Conservation (phyloP, 2,888 invertebrate genomes). For the Gnatocerus cornutus region DNA sequence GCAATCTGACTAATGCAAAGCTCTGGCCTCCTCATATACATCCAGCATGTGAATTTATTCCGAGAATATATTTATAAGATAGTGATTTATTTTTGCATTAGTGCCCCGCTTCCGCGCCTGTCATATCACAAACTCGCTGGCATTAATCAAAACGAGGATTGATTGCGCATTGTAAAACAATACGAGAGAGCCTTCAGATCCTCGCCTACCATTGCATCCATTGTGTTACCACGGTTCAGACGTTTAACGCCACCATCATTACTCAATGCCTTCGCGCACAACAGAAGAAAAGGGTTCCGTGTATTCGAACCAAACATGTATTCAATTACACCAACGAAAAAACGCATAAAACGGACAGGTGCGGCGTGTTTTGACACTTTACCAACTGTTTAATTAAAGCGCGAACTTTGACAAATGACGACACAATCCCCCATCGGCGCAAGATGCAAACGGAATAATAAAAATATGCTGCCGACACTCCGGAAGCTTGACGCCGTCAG, state of each 20-base stretch:
- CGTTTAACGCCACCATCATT: slow-evolving; percentile 26
- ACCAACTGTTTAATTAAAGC: no score
- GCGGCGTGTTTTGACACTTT: no score
- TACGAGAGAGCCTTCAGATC: slow-evolving; percentile 33
- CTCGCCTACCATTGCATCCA: slow-evolving; percentile 24
- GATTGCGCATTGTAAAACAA: slow-evolving; percentile 44
- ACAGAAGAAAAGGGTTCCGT: slow-evolving; percentile 6
- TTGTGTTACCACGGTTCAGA: slow-evolving; percentile 26
- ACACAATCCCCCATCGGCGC: no score
- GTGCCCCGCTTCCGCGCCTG: slow-evolving; percentile 47
- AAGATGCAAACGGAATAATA: not conserved
- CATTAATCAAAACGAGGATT: slow-evolving; percentile 47
- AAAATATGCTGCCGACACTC: slow-evolving; percentile 4
- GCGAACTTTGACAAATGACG: not conserved
- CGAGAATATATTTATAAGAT: slow-evolving; percentile 66
- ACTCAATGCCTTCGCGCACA: slow-evolving; percentile 16
- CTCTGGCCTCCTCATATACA: slow-evolving; percentile 57
- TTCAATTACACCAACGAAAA: no score
- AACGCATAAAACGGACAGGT: no score
- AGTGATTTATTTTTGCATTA: slow-evolving; percentile 65
- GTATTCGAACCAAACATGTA: not conserved
- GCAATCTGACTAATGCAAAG: slow-evolving; percentile 70
- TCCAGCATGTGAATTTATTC: slow-evolving; percentile 60
- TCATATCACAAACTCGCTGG: slow-evolving; percentile 37
- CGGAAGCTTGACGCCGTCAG: slow-evolving; percentile 12